These are phyloP conservation scores for Erebia aethiops DNA, from an alignment of 2,888 invertebrate genomes.

Conservation along the genomic window DNA sequence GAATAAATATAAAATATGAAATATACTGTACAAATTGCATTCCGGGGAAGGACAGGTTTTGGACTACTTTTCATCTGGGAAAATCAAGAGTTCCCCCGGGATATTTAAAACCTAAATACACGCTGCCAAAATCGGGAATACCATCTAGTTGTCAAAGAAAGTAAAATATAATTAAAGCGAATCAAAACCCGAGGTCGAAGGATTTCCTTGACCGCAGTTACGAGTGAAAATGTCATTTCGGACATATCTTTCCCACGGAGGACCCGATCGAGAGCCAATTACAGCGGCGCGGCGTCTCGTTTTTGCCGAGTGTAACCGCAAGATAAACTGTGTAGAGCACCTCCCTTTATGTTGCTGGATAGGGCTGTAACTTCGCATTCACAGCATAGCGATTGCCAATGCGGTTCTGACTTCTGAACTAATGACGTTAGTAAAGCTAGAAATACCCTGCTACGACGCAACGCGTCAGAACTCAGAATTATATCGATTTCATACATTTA, in stretches of 20 bases:
- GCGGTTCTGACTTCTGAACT: neutral
- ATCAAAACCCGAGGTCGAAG: constrained; percentile 31
- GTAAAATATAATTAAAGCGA: neutral
- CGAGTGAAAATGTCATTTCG: constrained; percentile 76
- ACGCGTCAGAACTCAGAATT: too few species aligned
- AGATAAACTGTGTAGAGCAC: constrained; percentile 49
- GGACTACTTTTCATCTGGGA: too few species aligned
- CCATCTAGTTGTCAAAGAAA: too few species aligned
- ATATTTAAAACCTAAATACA: too few species aligned
- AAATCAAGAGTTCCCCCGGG: too few species aligned
- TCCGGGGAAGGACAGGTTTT: too few species aligned
- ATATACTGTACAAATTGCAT: too few species aligned
- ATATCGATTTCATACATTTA: too few species aligned
- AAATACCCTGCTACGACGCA: too few species aligned
- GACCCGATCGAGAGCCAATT: constrained; percentile 61
- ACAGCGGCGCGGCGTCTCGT: constrained; percentile 57
- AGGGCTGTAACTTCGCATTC: constrained; percentile 25
- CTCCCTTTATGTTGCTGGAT: constrained; percentile 34
- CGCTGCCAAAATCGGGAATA: neutral
- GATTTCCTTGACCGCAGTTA: constrained; percentile 44
- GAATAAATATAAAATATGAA: too few species aligned
- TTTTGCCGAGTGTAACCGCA: constrained; percentile 62
- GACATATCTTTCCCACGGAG: constrained; percentile 75
- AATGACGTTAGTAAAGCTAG: neutral
- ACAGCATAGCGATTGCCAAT: neutral